Base-by-base conservation (phyloP, 2,113 vertebrate species). In the Gavialis gangeticus region DNA sequence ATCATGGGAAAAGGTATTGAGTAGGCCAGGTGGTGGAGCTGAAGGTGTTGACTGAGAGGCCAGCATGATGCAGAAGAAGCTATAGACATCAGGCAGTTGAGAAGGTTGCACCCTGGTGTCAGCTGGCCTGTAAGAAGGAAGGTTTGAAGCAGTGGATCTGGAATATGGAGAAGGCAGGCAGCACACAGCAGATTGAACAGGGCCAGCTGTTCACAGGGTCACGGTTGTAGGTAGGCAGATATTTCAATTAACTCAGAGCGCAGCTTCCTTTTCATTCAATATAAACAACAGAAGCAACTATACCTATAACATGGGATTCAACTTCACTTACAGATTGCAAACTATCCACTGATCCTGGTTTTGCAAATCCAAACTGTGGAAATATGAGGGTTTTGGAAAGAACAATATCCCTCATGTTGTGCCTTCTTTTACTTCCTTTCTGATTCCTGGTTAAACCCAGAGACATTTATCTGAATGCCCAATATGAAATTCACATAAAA, bases 161-260 rank as follows among this genome's bases (percentile, higher is more conserved):
- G 30, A n/a, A 85, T 15, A 10, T 62, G 6, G 37, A 14, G 15
- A 84, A 25, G 62, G 85, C 27, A 75, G 10, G 25, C 54, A 34
- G 55, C n/a, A 28, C 21, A n/a, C 11, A 19, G 37, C 25, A 24
- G 8, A 11, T 8, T 60, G 28, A 11, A 21, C 62, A 18, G 22
- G 12, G 34, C 16, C 0, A 0, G 0, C 63, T 84, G 3, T 57
- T 30, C 30, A 28, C 4, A 22, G 11, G 6, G 11, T 3, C 10
- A 7, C 9, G 10, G 17, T 30, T 90, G 62, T n/a, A 75, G 67
- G 17, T 13, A 0, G 0, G 0, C 9, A 21, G 25, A 5, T 22
- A 7, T 79, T 37, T 28, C 28, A 16, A 18, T 66, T n/a, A 66
- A 66, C 46, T 46, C 46, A 76, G 19, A 56, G 12, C 5, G 55